A percentile compares a stretch with the other conserved stretches of the same genome.
Evolutionary conservation across 2,113 vertebrate genomes (phyloP).

Genomic region (Tragelaphus buxtoni): DNA sequence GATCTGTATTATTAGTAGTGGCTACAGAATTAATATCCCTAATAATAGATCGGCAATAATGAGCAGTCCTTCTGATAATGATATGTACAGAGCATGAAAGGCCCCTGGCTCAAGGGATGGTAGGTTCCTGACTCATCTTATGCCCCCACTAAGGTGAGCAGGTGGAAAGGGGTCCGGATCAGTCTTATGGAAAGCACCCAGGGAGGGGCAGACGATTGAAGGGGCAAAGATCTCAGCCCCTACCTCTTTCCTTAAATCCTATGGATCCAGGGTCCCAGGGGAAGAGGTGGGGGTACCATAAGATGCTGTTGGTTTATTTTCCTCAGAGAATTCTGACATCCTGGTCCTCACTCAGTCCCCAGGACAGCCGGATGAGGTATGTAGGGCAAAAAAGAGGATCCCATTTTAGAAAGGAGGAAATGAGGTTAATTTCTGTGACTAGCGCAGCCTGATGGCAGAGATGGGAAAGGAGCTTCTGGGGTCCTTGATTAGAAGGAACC

Average conservation of each 20-base stretch:
- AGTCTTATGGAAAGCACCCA: not conserved
- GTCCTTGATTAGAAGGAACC: not conserved
- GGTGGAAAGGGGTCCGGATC: not conserved
- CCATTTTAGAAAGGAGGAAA: not conserved
- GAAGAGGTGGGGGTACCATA: not conserved
- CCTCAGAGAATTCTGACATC: not conserved
- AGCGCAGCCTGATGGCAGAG: not conserved
- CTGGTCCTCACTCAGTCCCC: not conserved
- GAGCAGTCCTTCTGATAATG: conserved; percentile 57
- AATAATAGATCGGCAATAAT: conserved; percentile 63
- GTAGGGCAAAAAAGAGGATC: not conserved
- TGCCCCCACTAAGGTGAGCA: not conserved
- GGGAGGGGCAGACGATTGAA: not conserved
- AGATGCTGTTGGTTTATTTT: not conserved
- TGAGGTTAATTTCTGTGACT: not conserved
- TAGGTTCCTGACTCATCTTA: not conserved
- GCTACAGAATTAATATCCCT: conserved; percentile 49
- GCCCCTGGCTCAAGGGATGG: not conserved
- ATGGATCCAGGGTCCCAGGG: not conserved
- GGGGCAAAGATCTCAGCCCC: not conserved
- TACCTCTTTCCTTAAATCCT: not conserved
- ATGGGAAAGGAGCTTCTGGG: not conserved
- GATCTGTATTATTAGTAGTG: conserved; percentile 43
- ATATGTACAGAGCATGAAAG: conserved; percentile 51
- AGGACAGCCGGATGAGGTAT: not conserved